phyloP scores from a whole-genome alignment of 2,888 invertebrate species.

The Melitaea athalia region DNA sequence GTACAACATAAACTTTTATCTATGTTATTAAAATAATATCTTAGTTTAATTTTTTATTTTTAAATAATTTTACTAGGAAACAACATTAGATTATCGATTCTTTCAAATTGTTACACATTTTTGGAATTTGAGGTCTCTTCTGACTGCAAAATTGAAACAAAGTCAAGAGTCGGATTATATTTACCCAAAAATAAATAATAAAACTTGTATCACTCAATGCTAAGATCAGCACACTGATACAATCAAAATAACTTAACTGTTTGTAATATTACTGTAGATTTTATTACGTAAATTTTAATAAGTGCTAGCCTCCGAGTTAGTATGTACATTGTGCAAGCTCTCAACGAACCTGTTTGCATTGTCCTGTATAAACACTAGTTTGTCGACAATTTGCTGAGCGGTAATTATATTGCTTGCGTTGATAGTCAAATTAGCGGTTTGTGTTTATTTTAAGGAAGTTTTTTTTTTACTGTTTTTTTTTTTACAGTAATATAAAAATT shows the following conservation, averaged over 20 bases:
- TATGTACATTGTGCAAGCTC: conserved; percentile 9
- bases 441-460: background rate
- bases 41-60: too few relatives aligned
- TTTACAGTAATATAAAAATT: too few relatives aligned
- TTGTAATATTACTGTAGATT: background rate
- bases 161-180: too few relatives aligned
- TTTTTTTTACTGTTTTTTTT: background rate
- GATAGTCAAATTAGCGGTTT: background rate
- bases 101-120: too few relatives aligned
- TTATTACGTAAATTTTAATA: background rate
- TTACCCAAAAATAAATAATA: too few relatives aligned
- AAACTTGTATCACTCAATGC: too few relatives aligned
- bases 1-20: too few relatives aligned
- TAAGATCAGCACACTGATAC: background rate
- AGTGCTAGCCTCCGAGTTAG: background rate
- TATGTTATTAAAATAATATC: too few relatives aligned
- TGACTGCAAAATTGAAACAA: too few relatives aligned
- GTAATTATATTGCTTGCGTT: background rate
- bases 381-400: conserved; percentile 2
- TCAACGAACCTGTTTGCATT: conserved; percentile 15
- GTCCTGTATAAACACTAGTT: conserved; percentile 13
- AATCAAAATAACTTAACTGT: background rate
- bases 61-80: too few relatives aligned
- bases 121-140: too few relatives aligned
- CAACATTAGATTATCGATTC: too few relatives aligned